Conservation (phyloP, 2,113 vertebrate species). For the Delphinus delphis region DNA sequence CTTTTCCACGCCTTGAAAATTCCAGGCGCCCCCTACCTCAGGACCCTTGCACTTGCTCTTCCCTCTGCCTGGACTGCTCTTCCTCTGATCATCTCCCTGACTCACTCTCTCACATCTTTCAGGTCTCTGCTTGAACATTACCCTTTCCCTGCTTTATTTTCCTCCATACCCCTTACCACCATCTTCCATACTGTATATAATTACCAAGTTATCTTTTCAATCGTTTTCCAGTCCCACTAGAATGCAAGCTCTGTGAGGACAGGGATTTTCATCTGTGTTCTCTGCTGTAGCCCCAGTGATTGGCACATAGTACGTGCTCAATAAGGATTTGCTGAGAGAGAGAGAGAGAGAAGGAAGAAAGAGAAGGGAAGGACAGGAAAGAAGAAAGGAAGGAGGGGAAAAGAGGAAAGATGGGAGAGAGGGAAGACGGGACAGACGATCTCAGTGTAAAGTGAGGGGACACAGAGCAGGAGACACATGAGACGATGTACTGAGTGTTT, state of each 20-base stretch:
- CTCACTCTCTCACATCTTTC: not conserved
- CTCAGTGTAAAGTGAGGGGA: not conserved
- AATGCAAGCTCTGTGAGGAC: not conserved
- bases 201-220: not conserved
- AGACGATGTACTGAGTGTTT: not conserved
- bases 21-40: not conserved
- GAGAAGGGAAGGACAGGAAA: too few species aligned
- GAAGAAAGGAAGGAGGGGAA: not conserved
- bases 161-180: not conserved
- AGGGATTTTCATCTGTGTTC: not conserved
- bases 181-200: accelerated
- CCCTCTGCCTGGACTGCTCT: not conserved
- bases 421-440: not conserved
- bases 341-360: not conserved
- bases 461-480: not conserved
- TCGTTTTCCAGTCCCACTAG: not conserved
- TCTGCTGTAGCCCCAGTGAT: not conserved
- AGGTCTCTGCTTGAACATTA: not conserved
- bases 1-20: not conserved
- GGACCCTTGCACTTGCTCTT: not conserved
- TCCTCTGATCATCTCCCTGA: not conserved
- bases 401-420: not conserved
- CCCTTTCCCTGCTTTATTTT: not conserved
- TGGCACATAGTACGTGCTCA: not conserved
- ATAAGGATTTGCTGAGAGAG: not conserved